Conservation (phyloP, 2,888 invertebrate species). For the Cylloceria caligata region DNA sequence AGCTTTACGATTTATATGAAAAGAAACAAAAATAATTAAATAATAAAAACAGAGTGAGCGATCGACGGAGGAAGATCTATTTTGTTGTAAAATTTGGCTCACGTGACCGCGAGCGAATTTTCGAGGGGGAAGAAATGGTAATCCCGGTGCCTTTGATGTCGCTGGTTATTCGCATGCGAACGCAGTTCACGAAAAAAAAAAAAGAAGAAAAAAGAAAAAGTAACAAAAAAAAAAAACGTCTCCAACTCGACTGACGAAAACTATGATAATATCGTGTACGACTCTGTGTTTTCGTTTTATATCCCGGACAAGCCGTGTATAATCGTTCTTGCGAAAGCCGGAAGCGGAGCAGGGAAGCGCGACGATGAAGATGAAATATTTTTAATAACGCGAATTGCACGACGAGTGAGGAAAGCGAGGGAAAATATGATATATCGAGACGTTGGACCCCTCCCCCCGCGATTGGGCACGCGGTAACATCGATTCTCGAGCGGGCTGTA, state of each 20-base stretch:
- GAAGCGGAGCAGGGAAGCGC: constrained; percentile 48
- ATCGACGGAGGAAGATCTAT: constrained; percentile 57
- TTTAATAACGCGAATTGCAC: constrained; percentile 71
- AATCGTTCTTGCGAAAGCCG: constrained; percentile 49
- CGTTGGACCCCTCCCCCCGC: neutral
- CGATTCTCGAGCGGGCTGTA: constrained; percentile 39
- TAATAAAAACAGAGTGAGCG: constrained; percentile 40
- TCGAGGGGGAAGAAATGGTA: constrained; percentile 69
- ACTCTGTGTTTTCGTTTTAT: constrained; percentile 44
- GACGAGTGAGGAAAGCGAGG: constrained; percentile 20
- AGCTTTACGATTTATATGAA: constrained; percentile 72
- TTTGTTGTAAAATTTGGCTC: constrained; percentile 56
- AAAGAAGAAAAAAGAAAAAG: neutral
- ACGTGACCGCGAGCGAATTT: constrained; percentile 55
- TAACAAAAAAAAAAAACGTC: constrained; percentile 37
- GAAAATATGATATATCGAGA: neutral
- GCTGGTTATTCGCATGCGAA: constrained; percentile 75
- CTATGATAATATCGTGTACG: constrained; percentile 47
- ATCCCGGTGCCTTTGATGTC: constrained; percentile 78
- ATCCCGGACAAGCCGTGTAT: constrained; percentile 30
- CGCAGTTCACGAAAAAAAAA: constrained; percentile 46
- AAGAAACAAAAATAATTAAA: constrained; percentile 51
- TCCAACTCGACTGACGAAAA: constrained; percentile 45
- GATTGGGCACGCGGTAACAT: neutral
- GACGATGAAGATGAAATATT: constrained; percentile 72